Evolutionary conservation across 2,888 invertebrate genomes (phyloP), one percentile per base, ranked within the genome.

Genomic region (Catocala sponsa): DNA sequence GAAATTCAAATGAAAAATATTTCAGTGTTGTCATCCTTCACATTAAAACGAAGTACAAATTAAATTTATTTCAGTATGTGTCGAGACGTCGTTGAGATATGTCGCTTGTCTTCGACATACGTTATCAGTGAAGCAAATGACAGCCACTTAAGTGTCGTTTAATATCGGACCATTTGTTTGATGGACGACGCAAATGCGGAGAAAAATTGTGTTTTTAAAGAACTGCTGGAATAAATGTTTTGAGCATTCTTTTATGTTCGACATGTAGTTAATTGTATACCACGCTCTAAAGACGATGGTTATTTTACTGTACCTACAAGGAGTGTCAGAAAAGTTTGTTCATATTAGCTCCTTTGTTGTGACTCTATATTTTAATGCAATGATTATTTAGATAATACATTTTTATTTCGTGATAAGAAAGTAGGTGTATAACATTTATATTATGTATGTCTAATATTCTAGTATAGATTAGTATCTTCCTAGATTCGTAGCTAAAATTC

Each of bases 121-220:
- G 76, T 86, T 79, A 82, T 70, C 71, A 74, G 72, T 65, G 76
- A 66, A 78, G 72, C 83, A 77, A 72, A 63, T 63, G 86, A 80
- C 83, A 77, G 80, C 75, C 80, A 77, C 80, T 85, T 81, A 83
- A 79, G 70, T 81, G 75, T 66, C 76, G 57, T 59, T 65, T 73
- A 70, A 68, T 65, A 63, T 59, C 66, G 66, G 64, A 52, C 51
- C 69, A 65, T 73, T 67, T 53, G 52, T 66, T 74, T 72, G 65
- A 78, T 56, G 55, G 48, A 63, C 57, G 59, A 13, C 43, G 35
- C 63, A 42, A 58, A 63, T 51, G 56, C 42, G 13, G 11, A 55
- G 48, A 59, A 59, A 59, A 59, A 54, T 59, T 7, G 41, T 55
- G 43, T 52, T 51, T 55, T 48, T 48, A 63, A 44, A 49, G 47